Conservation (phyloP, 1,140 invertebrate genomes). For the Drosophila tropicalis region DNA sequence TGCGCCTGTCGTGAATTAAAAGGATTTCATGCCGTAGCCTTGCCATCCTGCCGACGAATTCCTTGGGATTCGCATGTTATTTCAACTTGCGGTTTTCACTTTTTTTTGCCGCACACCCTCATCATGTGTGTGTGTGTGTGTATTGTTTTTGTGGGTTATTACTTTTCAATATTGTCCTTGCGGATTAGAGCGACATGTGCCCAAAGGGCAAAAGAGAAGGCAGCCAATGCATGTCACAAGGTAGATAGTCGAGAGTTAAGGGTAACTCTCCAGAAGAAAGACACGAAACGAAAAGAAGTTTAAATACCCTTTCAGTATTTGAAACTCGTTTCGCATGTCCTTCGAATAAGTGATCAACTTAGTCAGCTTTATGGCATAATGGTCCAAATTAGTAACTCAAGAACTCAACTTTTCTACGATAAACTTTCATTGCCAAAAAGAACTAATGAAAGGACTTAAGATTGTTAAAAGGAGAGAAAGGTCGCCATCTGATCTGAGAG, state of each 20-base stretch:
- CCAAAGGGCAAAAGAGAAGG: constrained; percentile 32
- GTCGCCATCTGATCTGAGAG: too few relatives aligned
- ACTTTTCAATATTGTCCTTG: constrained; percentile 83
- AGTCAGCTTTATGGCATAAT: too few relatives aligned
- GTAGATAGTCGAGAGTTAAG: background rate
- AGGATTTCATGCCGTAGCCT: constrained; percentile 71
- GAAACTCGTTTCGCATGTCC: too few relatives aligned
- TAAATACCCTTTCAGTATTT: too few relatives aligned
- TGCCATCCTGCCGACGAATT: background rate
- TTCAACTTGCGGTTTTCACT: constrained; percentile 71
- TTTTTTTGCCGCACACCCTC: constrained; percentile 61
- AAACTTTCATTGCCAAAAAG: too few relatives aligned
- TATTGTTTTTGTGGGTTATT: constrained; percentile 81
- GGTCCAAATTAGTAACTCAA: too few relatives aligned
- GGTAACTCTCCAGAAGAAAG: constrained; percentile 1
- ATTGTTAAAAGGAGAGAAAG: too few relatives aligned
- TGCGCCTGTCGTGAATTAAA: constrained; percentile 78
- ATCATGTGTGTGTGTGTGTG: constrained; percentile 46
- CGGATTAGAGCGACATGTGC: constrained; percentile 78
- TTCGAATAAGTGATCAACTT: too few relatives aligned
- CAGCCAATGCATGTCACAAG: constrained; percentile 9
- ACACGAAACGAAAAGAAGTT: background rate
- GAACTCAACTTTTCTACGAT: too few relatives aligned
- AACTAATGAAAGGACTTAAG: too few relatives aligned
- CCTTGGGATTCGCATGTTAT: constrained; percentile 55